phyloP scores from a whole-genome alignment of 2,113 vertebrate genomes.

The Corythoichthys haematopterus region DNA sequence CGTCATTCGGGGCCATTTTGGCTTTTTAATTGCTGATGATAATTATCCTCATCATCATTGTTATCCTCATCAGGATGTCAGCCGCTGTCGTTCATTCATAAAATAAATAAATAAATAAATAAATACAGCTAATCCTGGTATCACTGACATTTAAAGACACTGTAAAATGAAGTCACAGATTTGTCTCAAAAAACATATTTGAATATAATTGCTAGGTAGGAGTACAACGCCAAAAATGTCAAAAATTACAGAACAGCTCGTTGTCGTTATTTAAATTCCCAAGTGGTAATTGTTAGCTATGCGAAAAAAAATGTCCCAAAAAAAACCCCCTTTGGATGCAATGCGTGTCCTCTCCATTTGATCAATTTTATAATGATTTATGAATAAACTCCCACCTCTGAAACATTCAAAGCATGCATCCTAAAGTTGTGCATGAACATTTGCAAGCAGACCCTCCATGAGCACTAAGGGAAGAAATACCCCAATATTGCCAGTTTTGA shows the following conservation, averaged over 20 bases:
- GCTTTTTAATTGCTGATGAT: constrained; percentile 68
- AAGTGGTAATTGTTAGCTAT: no score
- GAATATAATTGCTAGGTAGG: background rate
- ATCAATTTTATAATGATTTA: no score
- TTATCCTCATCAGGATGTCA: constrained; percentile 59
- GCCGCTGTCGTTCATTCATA: constrained; percentile 53
- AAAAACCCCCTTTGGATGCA: no score
- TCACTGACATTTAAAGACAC: constrained; percentile 55
- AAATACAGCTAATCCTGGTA: constrained; percentile 54
- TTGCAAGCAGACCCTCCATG: no score
- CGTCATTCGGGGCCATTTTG: constrained; percentile 67
- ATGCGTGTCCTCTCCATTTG: no score
- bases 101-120: background rate
- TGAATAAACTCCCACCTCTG: no score
- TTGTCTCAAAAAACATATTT: background rate
- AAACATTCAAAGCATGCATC: no score
- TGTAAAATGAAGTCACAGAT: background rate
- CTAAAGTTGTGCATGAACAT: no score
- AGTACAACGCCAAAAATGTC: background rate
- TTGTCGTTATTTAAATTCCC: background rate
- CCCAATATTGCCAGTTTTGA: no score
- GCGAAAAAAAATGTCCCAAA: no score
- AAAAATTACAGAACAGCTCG: background rate
- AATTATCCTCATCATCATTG: constrained; percentile 66
- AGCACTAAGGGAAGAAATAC: no score